phyloP scores from a whole-genome alignment of 2,888 invertebrate genomes.

The Microctonus hyperodae region DNA sequence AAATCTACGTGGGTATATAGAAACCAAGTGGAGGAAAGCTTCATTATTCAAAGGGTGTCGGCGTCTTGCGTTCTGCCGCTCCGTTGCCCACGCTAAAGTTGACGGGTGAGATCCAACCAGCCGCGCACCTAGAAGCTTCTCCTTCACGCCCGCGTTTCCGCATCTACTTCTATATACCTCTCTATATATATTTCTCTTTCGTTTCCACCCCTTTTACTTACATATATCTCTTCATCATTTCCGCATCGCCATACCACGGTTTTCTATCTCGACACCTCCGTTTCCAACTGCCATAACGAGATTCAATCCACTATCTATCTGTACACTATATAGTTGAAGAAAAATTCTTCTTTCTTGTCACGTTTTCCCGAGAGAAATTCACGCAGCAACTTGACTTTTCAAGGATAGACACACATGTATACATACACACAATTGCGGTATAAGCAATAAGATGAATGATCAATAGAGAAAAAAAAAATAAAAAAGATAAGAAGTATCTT shows the following conservation, averaged over 20 bases:
- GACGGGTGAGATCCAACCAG: constrained; percentile 54
- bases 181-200: constrained; percentile 20
- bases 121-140: constrained; percentile 36
- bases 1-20: constrained; percentile 37
- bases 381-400: not conserved
- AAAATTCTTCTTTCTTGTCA: constrained; percentile 5
- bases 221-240: constrained; percentile 22
- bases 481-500: not conserved
- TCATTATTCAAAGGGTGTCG: constrained; percentile 62
- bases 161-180: constrained; percentile 32
- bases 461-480: not conserved
- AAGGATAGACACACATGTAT: not conserved
- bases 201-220: constrained; percentile 2
- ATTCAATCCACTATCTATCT: constrained; percentile 5
- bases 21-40: constrained; percentile 43
- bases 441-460: not conserved
- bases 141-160: constrained; percentile 24
- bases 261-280: constrained; percentile 26
- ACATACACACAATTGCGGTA: not conserved
- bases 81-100: constrained; percentile 55
- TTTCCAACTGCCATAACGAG: constrained; percentile 17
- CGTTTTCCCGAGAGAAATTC: not conserved
- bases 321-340: not conserved
- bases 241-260: constrained; percentile 1
- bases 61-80: constrained; percentile 57